Conservation (phyloP, 2,113 vertebrate genomes). For the Ophthalmolycus amberensis region DNA sequence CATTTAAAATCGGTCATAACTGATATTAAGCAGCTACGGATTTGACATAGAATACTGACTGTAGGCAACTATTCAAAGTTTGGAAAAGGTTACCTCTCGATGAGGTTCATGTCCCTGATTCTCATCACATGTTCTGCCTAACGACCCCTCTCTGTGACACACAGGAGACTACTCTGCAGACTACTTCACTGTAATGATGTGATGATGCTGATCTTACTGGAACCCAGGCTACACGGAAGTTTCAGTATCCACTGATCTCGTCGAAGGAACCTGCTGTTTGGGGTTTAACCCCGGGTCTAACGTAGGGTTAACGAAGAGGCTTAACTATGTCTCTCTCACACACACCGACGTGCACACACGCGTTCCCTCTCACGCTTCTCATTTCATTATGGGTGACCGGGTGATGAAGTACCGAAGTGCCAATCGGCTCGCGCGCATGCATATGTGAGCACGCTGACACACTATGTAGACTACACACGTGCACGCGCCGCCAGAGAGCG, state of each 20-base stretch:
- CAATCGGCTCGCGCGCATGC: slow-evolving; percentile 38
- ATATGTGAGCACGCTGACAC: slow-evolving; percentile 37
- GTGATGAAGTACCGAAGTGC: slow-evolving; percentile 58
- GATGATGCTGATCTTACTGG: slow-evolving; percentile 54
- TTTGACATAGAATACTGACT: slow-evolving; percentile 27
- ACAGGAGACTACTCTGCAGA: slow-evolving; percentile 19
- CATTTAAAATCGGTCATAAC: slow-evolving; percentile 1
- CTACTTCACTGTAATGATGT: slow-evolving; percentile 30
- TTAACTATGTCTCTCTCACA: not conserved
- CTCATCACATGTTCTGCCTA: slow-evolving; percentile 19
- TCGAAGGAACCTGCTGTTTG: slow-evolving; percentile 16
- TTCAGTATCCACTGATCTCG: slow-evolving; percentile 10
- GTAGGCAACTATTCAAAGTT: slow-evolving; percentile 39
- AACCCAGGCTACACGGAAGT: slow-evolving; percentile 8
- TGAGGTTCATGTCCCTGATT: slow-evolving; percentile 46
- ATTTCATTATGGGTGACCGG: slow-evolving; percentile 69
- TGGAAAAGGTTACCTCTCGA: slow-evolving; percentile 51
- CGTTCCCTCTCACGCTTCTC: slow-evolving; percentile 28
- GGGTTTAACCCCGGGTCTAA: slow-evolving; percentile 19
- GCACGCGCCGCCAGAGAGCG: slow-evolving; percentile 64
- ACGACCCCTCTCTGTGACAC: slow-evolving; percentile 1
- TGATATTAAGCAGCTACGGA: slow-evolving; percentile 20
- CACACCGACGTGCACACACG: slow-evolving; percentile 14
- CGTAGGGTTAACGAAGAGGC: not conserved
- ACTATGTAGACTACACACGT: slow-evolving; percentile 44